Percentiles rank a stretch among this genome's conserved stretches.
These are phyloP conservation scores for Sylvia atricapilla DNA, from an alignment of 2,113 vertebrate genomes.

Conservation along the genomic window DNA sequence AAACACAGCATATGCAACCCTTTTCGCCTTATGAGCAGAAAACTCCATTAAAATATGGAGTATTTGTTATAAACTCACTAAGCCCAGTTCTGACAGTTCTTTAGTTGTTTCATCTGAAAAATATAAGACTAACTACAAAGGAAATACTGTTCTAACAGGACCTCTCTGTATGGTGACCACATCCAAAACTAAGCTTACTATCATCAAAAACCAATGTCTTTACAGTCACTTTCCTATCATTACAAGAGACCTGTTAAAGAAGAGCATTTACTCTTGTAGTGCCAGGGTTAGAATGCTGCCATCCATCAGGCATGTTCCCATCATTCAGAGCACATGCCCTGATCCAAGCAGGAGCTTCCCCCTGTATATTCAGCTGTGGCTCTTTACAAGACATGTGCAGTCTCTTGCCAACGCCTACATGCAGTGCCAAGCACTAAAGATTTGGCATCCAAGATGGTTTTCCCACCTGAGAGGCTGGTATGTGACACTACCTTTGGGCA, in stretches of 20 bases:
- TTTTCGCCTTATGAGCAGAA: background rate
- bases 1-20: background rate
- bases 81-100: background rate
- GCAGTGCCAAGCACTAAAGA: background rate
- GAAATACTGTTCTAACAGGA: background rate
- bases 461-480: background rate
- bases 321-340: background rate
- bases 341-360: background rate
- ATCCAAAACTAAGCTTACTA: background rate
- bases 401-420: fast-evolving
- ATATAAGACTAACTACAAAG: background rate
- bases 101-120: background rate
- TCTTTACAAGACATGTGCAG: background rate
- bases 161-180: background rate
- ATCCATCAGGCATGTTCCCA: background rate
- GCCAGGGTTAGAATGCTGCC: background rate
- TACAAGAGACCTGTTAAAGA: background rate
- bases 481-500: constrained; percentile 87
- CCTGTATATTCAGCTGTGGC: background rate
- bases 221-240: background rate
- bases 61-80: background rate
- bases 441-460: background rate
- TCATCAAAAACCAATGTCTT: background rate
- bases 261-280: background rate
- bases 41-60: background rate